These are phyloP conservation scores for Chrysomallon squamiferum DNA, from an alignment of 1,140 invertebrate genomes.

Conservation along the genomic window DNA sequence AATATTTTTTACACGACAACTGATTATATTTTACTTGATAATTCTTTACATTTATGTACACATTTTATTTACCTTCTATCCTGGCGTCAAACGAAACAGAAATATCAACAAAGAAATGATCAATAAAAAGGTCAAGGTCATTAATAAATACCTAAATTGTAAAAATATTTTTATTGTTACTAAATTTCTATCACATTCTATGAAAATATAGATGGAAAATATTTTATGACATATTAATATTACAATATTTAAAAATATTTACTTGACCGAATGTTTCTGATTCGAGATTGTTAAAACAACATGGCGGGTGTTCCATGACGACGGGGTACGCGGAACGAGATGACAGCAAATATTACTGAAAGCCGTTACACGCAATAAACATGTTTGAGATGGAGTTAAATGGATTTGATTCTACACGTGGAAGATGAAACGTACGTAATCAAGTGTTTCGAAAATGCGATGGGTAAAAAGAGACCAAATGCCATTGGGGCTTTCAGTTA, in stretches of 20 bases:
- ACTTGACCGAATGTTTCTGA: not conserved
- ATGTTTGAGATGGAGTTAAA: conserved; percentile 15
- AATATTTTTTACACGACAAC: too few relatives aligned
- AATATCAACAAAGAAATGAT: too few relatives aligned
- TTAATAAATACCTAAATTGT: too few relatives aligned
- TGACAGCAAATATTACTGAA: conserved; percentile 4
- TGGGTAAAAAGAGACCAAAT: conserved; percentile 43
- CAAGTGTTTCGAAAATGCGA: conserved; percentile 27
- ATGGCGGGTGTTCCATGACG: conserved; percentile 43
- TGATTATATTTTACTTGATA: too few relatives aligned
- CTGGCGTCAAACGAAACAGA: too few relatives aligned
- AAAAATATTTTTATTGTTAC: too few relatives aligned
- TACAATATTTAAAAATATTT: conserved; percentile 1
- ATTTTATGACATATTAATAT: too few relatives aligned
- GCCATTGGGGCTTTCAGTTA: conserved; percentile 34
- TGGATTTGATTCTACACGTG: conserved; percentile 12
- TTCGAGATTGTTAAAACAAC: conserved; percentile 28
- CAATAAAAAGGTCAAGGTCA: too few relatives aligned
- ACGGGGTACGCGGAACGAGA: conserved; percentile 27
- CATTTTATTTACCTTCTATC: too few relatives aligned
- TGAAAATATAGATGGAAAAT: too few relatives aligned
- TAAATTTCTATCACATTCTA: too few relatives aligned
- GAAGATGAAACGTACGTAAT: conserved; percentile 12
- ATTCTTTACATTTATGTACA: too few relatives aligned
- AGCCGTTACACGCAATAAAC: conserved; percentile 5